Conservation (phyloP, 2,113 vertebrate species). For the Triplophysa dalaica region DNA sequence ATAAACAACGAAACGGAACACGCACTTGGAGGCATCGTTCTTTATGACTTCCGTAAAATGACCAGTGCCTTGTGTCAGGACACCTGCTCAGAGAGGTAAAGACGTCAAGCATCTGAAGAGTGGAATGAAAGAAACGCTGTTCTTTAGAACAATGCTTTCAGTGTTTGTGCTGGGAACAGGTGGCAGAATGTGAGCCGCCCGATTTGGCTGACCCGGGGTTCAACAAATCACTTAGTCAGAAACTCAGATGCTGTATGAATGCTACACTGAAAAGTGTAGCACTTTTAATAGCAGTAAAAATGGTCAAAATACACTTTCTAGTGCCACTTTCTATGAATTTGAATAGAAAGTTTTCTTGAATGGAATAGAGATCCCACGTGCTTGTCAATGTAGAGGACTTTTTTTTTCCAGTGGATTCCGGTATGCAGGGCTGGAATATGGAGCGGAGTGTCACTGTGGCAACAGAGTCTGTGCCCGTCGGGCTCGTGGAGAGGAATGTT, state of each 20-base stretch:
- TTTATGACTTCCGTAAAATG: constrained; percentile 97
- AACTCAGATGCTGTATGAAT: too few relatives aligned
- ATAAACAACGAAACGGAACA: constrained; percentile 80
- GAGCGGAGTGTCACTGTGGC: constrained; percentile 92
- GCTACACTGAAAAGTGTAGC: too few relatives aligned
- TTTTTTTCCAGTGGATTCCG: constrained; percentile 78
- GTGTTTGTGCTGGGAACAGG: constrained; percentile 41
- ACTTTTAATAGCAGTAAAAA: too few relatives aligned
- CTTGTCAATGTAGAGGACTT: not conserved
- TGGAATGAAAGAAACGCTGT: constrained; percentile 27
- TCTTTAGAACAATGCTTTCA: constrained; percentile 30
- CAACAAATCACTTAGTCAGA: too few relatives aligned
- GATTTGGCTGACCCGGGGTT: not conserved
- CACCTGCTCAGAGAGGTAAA: constrained; percentile 92
- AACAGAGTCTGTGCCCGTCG: constrained; percentile 74
- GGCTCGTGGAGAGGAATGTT: constrained; percentile 81
- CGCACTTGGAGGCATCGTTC: constrained; percentile 87
- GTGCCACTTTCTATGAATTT: too few relatives aligned
- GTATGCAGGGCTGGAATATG: constrained; percentile 87
- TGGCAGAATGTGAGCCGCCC: constrained; percentile 34
- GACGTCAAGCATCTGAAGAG: not conserved
- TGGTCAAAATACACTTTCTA: too few relatives aligned
- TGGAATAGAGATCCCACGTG: not conserved
- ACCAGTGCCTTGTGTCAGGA: constrained; percentile 90
- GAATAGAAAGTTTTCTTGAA: not conserved